phyloP scores from a whole-genome alignment of 2,888 invertebrate species.

The Penaeus monodon region DNA sequence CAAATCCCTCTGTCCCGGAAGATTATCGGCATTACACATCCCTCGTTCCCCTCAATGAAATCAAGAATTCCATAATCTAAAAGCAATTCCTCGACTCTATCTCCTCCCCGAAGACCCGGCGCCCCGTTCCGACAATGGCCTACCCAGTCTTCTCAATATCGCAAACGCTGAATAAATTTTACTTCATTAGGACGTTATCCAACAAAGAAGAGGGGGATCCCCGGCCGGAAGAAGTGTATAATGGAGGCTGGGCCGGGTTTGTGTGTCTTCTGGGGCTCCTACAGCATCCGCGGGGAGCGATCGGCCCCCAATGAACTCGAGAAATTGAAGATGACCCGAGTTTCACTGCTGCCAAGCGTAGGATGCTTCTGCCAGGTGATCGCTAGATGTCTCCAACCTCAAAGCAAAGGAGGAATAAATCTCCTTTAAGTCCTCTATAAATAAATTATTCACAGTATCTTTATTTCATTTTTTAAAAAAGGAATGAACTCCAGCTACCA shows the following conservation, averaged over 20 bases:
- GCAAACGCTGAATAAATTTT: constrained; percentile 40
- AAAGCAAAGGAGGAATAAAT: too few species aligned
- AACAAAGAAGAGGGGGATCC: constrained; percentile 10
- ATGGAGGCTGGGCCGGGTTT: constrained; percentile 15
- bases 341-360: constrained; percentile 19
- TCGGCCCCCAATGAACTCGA: constrained; percentile 37
- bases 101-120: constrained; percentile 6
- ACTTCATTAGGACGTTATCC: constrained; percentile 41
- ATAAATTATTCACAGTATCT: too few species aligned
- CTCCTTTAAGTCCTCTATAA: too few species aligned
- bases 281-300: constrained; percentile 17
- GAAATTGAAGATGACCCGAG: constrained; percentile 33
- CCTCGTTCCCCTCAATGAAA: constrained; percentile 35
- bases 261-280: constrained; percentile 23
- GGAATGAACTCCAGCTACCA: too few species aligned
- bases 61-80: constrained; percentile 39
- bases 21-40: constrained; percentile 42
- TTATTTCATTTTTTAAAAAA: too few species aligned
- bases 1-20: too few species aligned
- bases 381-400: constrained; percentile 8
- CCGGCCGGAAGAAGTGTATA: constrained; percentile 24
- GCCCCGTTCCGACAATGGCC: constrained; percentile 31
- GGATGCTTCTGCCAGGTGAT: constrained; percentile 8
- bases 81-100: not conserved
- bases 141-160: constrained; percentile 25